A percentile compares a stretch with the other conserved stretches of the same genome.
Evolutionary conservation across 2,797 vertebrate genomes (phyloP).

Genomic region (Bradypodion ventrale): DNA sequence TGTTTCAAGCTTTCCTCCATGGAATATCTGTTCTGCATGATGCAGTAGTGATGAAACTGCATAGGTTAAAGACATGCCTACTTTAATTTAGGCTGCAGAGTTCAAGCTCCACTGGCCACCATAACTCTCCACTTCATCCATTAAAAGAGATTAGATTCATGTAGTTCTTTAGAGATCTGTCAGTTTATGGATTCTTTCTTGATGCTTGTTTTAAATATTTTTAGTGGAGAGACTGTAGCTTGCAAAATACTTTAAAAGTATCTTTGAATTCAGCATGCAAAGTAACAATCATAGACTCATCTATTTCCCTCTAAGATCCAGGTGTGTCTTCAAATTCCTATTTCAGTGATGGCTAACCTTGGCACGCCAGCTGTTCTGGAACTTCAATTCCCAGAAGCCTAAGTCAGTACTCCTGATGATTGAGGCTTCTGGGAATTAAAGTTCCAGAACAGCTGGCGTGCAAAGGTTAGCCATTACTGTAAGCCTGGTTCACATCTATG

Average conservation of each 20-base stretch:
- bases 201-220: neutral
- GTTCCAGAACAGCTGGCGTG: too few species aligned
- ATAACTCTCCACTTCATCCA: neutral
- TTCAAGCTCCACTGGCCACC: neutral
- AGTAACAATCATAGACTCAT: neutral
- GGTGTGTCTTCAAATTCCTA: neutral
- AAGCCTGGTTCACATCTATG: neutral
- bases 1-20: neutral
- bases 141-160: neutral
- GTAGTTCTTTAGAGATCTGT: neutral
- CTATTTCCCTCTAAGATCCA: neutral
- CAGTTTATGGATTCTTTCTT: neutral
- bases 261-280: neutral
- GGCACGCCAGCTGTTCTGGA: too few species aligned
- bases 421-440: too few species aligned
- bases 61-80: neutral
- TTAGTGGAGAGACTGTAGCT: neutral
- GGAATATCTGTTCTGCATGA: neutral
- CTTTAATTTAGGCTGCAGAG: neutral
- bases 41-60: neutral
- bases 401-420: too few species aligned
- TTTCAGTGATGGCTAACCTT: too few species aligned
- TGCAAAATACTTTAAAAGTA: neutral
- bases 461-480: too few species aligned
- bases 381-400: too few species aligned